Conservation (phyloP, 37 sponge, comb jelly and placozoan species). For the Petrosia ficiformis region DNA sequence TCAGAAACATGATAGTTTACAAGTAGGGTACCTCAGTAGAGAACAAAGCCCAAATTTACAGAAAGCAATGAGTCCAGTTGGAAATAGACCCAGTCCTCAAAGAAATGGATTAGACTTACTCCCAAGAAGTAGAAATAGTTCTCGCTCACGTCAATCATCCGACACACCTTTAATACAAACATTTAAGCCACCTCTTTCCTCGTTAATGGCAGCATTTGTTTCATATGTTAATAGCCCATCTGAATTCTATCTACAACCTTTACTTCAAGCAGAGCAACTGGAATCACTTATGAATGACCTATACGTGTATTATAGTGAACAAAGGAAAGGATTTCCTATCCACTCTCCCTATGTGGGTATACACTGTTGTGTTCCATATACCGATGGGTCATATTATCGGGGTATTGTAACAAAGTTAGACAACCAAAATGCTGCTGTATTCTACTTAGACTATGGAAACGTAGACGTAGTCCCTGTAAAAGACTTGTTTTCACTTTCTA, state of each 20-base stretch:
- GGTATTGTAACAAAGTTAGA: conserved; percentile 2
- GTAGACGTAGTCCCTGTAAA: conserved; percentile 28
- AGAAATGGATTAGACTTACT: no score
- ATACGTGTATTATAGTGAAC: neutral
- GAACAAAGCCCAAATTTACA: no score
- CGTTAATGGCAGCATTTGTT: neutral
- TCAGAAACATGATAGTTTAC: no score
- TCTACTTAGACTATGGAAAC: conserved; percentile 82
- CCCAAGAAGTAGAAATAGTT: no score
- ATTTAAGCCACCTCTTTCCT: neutral
- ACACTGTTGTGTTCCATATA: neutral
- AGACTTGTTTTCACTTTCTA: conserved; percentile 10
- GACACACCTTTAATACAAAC: no score
- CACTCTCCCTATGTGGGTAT: neutral
- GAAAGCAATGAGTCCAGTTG: no score
- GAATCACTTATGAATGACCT: neutral
- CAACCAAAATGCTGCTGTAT: conserved; percentile 18
- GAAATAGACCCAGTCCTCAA: no score
- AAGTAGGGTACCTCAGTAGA: no score
- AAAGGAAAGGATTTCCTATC: neutral
- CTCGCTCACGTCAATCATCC: no score
- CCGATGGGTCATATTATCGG: conserved; percentile 59
- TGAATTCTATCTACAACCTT: neutral
- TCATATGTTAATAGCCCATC: neutral
- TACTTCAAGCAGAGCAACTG: neutral